Base-by-base conservation (phyloP, 2,113 vertebrate genomes). In the Labeo catla region DNA sequence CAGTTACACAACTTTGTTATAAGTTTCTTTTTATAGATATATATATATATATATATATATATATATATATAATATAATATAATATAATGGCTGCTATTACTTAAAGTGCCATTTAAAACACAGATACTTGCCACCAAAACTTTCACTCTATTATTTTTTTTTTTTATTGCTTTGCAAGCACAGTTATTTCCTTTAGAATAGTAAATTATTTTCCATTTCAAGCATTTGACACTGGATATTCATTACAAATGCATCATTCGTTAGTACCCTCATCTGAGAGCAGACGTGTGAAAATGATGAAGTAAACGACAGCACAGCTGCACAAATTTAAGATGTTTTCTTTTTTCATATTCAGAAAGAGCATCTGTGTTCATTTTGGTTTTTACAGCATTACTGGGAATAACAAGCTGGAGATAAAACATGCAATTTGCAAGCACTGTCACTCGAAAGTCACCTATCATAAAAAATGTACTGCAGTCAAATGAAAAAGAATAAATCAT, bases 281-380 rank as follows among this genome's bases (percentile, higher is more conserved):
- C 63, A 68, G 63, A 68, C 63, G 8, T 82, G 34, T 70, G 63
- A 82, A 82, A 39, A 82, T 68, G 23, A 82, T 4, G 15, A 70
- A 47, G 28, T 50, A 82, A 82, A 82, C 28, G 47, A 36, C 80
- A 19, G 61, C 80, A 82, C 80, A 82, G 80, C 80, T 82, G 80
- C 80, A 82, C 80, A 82, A 50, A 82, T 82, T 52, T 82, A 52
- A 50, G 15, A 34, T 52, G 15, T 19, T 52, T 54, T 72, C 16
- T 76, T 50, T 54, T 36, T 52, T 28, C 45, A 36, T 52, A 70
- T 82, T 34, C 47, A 54, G 15, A 34, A 66, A 82, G 63, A 68
- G 80, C 63, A 68, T 52, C 80, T 70, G 80, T 50, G 45, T 68
- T 82, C 63, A 70, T 82, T 70, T 82, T 49, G 80, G 10, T 19